Evolutionary conservation across 2,113 vertebrate genomes (phyloP), one percentile per base, ranked within the genome.

Genomic region (Potamarius usumacintae): DNA sequence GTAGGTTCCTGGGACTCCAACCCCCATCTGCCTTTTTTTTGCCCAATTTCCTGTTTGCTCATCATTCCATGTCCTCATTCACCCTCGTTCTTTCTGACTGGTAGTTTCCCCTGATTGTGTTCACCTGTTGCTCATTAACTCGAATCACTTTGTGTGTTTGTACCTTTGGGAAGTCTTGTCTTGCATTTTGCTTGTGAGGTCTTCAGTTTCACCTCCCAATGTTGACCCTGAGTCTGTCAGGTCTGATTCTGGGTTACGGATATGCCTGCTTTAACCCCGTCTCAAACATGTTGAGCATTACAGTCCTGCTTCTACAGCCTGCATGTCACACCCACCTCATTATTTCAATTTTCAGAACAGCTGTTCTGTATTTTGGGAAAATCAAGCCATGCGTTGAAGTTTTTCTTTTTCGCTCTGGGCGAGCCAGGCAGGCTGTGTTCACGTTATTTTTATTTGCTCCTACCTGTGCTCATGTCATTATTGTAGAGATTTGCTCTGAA

Each of bases 341-440:
- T 58, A 60, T 22, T 60, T 11, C 79, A 81, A 22, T 22, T 60
- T 81, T 5, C 1, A 34, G 30, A 81, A 60, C 79, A 81, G 55
- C 79, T 81, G 79, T 60, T 58, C 27, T 60, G 79, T 60, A 81
- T 81, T 81, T 81, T 58, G 79, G 79, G 79, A 60, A 81, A 81
- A 81, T 81, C 20, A 58, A 81, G 79, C 79, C 55, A 81, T 60
- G 79, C 79, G 7, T 80, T 80, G n/a, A 30, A 57, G 53, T 57
- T 80, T 78, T n/a, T 12, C 15, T 78, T 55, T 53, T 48, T 77
- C 6, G 4, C 22, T 52, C 4, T 15, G 1, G 34, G 34, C 1
- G 8, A 74, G 34, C 71, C 71, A n/a, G 22, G n/a, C 52, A 57
- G n/a, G 8, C 30, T 12, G 30, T 42, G 5, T 10, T 27, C 77